Evolutionary conservation across 2,888 invertebrate genomes (phyloP).

Genomic region (Lepidochrysops patricia): DNA sequence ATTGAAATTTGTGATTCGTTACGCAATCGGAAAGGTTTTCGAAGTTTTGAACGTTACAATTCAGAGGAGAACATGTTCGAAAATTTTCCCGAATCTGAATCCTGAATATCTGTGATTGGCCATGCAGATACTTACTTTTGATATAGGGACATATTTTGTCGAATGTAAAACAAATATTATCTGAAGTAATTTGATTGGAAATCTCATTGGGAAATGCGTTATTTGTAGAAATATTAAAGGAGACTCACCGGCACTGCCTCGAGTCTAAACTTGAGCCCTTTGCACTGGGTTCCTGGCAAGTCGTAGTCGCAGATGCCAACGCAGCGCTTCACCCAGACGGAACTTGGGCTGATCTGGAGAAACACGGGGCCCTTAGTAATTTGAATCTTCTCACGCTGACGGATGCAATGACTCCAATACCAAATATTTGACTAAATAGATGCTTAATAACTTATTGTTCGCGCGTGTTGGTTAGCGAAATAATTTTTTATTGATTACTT

Average conservation of each 20-base stretch:
- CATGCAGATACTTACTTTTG: too few relatives aligned
- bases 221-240: too few relatives aligned
- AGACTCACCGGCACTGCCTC: constrained; percentile 54
- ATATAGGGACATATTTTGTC: too few relatives aligned
- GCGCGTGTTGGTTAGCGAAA: not conserved
- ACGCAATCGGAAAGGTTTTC: not conserved
- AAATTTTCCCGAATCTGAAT: too few relatives aligned
- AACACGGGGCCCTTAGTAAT: constrained; percentile 35
- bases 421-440: not conserved
- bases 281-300: constrained; percentile 43
- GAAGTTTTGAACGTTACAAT: too few relatives aligned
- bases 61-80: too few relatives aligned
- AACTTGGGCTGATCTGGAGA: constrained; percentile 60
- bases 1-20: too few relatives aligned
- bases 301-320: constrained; percentile 58
- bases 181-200: too few relatives aligned
- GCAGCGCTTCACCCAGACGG: constrained; percentile 64
- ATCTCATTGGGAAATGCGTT: too few relatives aligned
- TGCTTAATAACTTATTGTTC: not conserved
- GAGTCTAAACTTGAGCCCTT: constrained; percentile 39
- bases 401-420: constrained; percentile 29
- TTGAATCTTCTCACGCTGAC: constrained; percentile 53
- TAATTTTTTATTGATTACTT: too few relatives aligned
- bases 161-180: too few relatives aligned
- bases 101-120: too few relatives aligned